Evolutionary conservation across 2,888 invertebrate genomes (phyloP).

Genomic region (Caenorhabditis plicata): DNA sequence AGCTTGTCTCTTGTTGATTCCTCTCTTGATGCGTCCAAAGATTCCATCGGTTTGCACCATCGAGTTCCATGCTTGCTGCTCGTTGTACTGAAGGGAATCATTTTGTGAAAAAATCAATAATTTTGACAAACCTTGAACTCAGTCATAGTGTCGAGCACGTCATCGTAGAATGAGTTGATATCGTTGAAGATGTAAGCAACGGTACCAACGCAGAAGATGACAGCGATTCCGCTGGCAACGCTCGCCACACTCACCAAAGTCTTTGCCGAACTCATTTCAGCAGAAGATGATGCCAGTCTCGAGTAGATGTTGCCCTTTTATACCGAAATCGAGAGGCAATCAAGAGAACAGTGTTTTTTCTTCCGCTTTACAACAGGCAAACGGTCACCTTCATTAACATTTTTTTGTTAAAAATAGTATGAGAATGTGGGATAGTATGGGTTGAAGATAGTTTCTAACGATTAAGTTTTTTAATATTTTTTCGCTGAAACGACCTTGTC

Average conservation of each 20-base stretch:
- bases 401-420: too few species aligned
- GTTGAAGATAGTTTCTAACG: constrained; percentile 2
- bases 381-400: too few species aligned
- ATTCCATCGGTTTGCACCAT: constrained; percentile 22
- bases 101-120: not conserved
- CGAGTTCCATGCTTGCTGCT: constrained; percentile 40
- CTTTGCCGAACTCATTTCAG: constrained; percentile 18
- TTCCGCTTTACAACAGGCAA: constrained; percentile 29
- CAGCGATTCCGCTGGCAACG: constrained; percentile 33
- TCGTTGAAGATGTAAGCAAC: constrained; percentile 45
- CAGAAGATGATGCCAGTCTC: constrained; percentile 5
- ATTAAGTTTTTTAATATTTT: constrained; percentile 1
- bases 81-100: constrained; percentile 18
- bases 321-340: not conserved
- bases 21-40: constrained; percentile 40
- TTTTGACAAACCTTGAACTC: constrained; percentile 32
- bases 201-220: constrained; percentile 31
- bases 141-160: constrained; percentile 37
- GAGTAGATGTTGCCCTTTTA: not conserved
- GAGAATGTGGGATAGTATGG: not conserved
- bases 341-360: not conserved
- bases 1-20: constrained; percentile 23
- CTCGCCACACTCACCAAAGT: constrained; percentile 35
- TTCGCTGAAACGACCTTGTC: constrained; percentile 14
- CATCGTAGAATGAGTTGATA: constrained; percentile 46